Evolutionary conservation across 2,797 vertebrate genomes (phyloP), one percentile per base, ranked within the genome.

Genomic region (Emys orbicularis): DNA sequence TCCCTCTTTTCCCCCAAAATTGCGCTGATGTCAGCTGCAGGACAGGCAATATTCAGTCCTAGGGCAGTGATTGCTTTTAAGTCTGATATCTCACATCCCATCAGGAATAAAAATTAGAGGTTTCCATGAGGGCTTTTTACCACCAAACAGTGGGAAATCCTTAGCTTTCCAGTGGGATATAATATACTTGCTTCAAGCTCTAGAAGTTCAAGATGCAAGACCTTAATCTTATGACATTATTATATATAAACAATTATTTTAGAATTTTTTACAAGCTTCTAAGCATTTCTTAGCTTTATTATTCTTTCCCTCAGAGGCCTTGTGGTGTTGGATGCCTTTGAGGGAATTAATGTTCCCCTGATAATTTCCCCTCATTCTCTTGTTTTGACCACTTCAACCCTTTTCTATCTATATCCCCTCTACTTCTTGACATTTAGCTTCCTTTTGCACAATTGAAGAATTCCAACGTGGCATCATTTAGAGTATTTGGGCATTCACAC

Each of bases 291-390:
- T 37, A 3, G 54, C n/a, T 68, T 68, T 68, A 18, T n/a, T 68
- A 4, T 81, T 81, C 57, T 87, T 50, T 91, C 77, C 47, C 84
- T 89, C 52, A 52, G 56, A 86, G 41, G 27, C 52, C 12, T 34
- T 84, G 12, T 3, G 31, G 12, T 72, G 80, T 49, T 25, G 21
- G 37, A 57, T 72, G 77, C 41, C 84, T 57, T 54, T 49, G 47
- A 81, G 50, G 23, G 44, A 89, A 49, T 87, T 81, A 89, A 49
- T 89, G 57, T 91, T 90, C 2, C 19, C 80, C 10, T 90, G 34
- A 34, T 47, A 8, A 5, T 53, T 81, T 72, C 90, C 74, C 18
- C 79, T 34, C 52, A 56, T 84, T 44, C 13, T 88, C 50, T 76
- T 74, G 79, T 85, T 18, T 68, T 57, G 61, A 18, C 47, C 23